Conservation (phyloP, 2,888 invertebrate species). For the Stratiomys singularior region DNA sequence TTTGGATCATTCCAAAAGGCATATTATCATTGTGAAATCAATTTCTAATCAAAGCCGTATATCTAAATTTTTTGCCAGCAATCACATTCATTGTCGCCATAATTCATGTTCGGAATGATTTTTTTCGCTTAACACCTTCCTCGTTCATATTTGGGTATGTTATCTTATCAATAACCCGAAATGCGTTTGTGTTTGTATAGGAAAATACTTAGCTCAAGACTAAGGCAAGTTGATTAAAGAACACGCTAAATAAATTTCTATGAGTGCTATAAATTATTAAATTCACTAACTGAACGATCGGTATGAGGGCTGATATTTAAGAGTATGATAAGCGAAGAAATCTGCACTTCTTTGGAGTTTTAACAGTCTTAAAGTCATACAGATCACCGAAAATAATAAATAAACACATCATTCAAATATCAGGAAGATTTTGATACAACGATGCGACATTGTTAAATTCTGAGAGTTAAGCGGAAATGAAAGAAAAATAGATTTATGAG, state of each 20-base stretch:
- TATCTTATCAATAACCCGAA: background rate
- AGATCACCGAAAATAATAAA: no score
- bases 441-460: no score
- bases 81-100: conserved; percentile 33
- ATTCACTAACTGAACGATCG: background rate
- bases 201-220: background rate
- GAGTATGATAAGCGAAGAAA: background rate
- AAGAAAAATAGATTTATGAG: no score
- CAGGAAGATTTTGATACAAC: no score
- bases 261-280: background rate
- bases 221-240: background rate
- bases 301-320: background rate
- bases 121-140: background rate
- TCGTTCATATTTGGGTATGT: background rate
- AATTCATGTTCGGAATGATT: conserved; percentile 3
- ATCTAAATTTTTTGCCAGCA: conserved; percentile 32
- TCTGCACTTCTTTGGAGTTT: background rate
- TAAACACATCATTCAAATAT: no score
- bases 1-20: conserved; percentile 29
- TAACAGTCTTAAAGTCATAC: no score
- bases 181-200: background rate
- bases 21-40: conserved; percentile 38
- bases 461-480: no score
- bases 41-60: conserved; percentile 44
- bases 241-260: background rate